Conservation (phyloP, 2,113 vertebrate genomes). For the Oreochromis niloticus region DNA sequence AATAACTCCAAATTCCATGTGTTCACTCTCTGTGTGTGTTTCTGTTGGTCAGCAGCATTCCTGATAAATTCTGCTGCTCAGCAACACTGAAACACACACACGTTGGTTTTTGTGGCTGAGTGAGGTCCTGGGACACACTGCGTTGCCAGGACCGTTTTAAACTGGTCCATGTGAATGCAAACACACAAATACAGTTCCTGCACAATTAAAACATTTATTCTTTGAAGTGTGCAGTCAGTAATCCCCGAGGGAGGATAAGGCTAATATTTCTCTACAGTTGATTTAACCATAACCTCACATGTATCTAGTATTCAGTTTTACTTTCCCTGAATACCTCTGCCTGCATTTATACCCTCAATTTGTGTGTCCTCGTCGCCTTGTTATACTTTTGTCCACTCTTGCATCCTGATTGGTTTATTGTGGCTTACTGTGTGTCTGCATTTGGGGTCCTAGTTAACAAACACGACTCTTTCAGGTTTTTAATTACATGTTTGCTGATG, state of each 20-base stretch:
- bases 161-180: neutral
- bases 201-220: neutral
- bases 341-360: neutral
- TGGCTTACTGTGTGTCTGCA: neutral
- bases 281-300: neutral
- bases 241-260: rapidly evolving
- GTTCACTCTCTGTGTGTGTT: neutral
- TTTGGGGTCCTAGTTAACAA: neutral
- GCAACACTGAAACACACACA: slow-evolving; percentile 32
- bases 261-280: neutral
- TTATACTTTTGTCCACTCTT: neutral
- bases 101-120: neutral
- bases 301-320: neutral
- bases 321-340: neutral
- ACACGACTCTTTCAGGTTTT: rapidly evolving
- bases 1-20: neutral
- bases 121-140: neutral
- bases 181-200: neutral
- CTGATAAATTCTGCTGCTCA: slow-evolving; percentile 22
- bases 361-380: neutral
- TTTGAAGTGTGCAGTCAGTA: neutral
- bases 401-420: neutral
- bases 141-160: neutral
- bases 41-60: slow-evolving; percentile 67
- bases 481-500: neutral